A percentile compares a stretch with the other conserved stretches of the same genome.
Evolutionary conservation across 92 coral and sea anemone genomes (phyloP).

Genomic region (Blastomussa wellsi): DNA sequence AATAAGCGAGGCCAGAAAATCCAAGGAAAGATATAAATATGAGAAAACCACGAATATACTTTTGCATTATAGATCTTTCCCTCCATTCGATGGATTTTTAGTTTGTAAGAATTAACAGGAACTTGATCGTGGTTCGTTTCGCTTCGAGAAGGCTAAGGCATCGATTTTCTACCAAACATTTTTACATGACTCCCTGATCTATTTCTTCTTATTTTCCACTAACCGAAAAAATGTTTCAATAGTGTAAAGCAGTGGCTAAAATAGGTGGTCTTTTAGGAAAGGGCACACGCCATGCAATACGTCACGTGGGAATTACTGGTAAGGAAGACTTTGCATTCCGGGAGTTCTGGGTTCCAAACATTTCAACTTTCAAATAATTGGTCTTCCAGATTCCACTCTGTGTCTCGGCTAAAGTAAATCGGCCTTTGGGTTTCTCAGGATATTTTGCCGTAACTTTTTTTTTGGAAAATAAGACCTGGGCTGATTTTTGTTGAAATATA

Average conservation of each 20-base stretch:
- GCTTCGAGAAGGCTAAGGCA: not conserved
- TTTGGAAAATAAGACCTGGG: too few relatives aligned
- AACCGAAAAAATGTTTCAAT: not conserved
- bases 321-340: not conserved
- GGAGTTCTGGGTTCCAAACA: not conserved
- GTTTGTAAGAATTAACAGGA: not conserved
- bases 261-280: not conserved
- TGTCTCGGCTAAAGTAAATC: too few relatives aligned
- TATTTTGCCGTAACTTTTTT: too few relatives aligned
- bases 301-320: not conserved
- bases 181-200: not conserved
- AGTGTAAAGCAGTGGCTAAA: not conserved
- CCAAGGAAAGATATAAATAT: not conserved
- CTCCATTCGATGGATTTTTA: not conserved
- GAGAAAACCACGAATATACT: not conserved
- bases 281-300: not conserved
- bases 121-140: not conserved
- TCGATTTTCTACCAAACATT: not conserved
- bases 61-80: not conserved
- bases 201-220: not conserved
- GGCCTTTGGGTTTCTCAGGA: too few relatives aligned
- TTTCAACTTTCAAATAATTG: not conserved
- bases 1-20: not conserved
- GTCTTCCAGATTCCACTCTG: too few relatives aligned
- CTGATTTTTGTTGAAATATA: too few relatives aligned